phyloP scores from a whole-genome alignment of 92 coral and sea anemone species.

The Palythoa grandiflora region DNA sequence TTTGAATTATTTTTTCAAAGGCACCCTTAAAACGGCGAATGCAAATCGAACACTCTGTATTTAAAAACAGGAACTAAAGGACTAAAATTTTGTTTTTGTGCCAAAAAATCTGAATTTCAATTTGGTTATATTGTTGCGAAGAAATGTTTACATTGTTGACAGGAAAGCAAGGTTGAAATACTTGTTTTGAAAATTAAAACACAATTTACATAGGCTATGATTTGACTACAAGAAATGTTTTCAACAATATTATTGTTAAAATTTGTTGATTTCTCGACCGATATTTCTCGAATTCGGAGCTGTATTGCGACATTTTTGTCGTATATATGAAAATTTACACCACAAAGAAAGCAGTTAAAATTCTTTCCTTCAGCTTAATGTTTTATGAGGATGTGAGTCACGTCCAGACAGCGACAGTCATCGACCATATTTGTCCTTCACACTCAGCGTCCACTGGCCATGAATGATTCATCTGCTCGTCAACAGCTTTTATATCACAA shows the following conservation, averaged over 20 bases:
- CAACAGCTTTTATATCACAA: slow-evolving; percentile 72
- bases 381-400: background rate
- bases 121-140: background rate
- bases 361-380: background rate
- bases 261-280: background rate
- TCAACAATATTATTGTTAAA: background rate
- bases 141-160: slow-evolving; percentile 1
- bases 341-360: background rate
- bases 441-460: slow-evolving; percentile 1
- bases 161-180: slow-evolving; percentile 12
- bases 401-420: slow-evolving; percentile 10
- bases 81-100: background rate
- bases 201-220: slow-evolving; percentile 12
- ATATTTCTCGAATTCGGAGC: background rate
- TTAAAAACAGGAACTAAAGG: background rate
- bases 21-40: background rate
- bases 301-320: no score
- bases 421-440: slow-evolving; percentile 24
- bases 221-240: background rate
- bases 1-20: background rate
- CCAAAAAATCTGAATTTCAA: background rate
- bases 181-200: slow-evolving; percentile 44
- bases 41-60: background rate
- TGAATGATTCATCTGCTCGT: slow-evolving; percentile 26
- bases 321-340: background rate